These are phyloP conservation scores for Lithobius niger DNA, from an alignment of 1,140 invertebrate species.

Conservation along the genomic window DNA sequence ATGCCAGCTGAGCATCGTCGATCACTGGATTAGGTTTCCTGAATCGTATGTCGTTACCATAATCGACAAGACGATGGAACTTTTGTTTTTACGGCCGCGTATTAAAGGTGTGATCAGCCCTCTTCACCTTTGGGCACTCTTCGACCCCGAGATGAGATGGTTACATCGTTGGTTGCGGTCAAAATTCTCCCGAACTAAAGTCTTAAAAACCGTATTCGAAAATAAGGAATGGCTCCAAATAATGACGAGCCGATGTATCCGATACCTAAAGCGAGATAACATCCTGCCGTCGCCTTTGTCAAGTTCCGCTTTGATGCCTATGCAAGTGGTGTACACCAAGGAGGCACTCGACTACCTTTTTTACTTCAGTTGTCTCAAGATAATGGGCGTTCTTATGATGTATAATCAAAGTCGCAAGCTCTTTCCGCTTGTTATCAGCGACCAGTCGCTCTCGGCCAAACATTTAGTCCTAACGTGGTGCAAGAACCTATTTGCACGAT, in stretches of 20 bases:
- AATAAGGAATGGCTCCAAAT: not conserved
- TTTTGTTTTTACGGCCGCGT: not conserved
- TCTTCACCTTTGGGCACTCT: not conserved
- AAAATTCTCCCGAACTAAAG: not conserved
- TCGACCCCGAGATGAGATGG: not conserved
- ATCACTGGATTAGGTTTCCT: not conserved
- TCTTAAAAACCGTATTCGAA: not conserved
- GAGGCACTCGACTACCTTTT: not conserved
- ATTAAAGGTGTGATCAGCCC: not conserved
- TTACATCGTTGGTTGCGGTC: not conserved
- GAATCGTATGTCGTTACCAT: not conserved
- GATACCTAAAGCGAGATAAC: too few species aligned
- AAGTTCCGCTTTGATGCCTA: too few species aligned
- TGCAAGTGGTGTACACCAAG: not conserved
- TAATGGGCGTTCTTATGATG: not conserved
- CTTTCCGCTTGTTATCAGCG: not conserved
- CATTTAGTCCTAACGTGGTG: not conserved
- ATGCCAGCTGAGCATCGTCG: not conserved
- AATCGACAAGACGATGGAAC: not conserved
- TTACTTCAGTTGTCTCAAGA: not conserved
- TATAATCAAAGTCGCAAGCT: not conserved
- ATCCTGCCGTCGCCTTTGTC: too few species aligned
- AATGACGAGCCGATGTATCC: too few species aligned
- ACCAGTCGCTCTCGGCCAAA: not conserved
- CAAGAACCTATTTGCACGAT: not conserved